Conservation (phyloP, 1,140 invertebrate species). For the Caligus rogercresseyi region DNA sequence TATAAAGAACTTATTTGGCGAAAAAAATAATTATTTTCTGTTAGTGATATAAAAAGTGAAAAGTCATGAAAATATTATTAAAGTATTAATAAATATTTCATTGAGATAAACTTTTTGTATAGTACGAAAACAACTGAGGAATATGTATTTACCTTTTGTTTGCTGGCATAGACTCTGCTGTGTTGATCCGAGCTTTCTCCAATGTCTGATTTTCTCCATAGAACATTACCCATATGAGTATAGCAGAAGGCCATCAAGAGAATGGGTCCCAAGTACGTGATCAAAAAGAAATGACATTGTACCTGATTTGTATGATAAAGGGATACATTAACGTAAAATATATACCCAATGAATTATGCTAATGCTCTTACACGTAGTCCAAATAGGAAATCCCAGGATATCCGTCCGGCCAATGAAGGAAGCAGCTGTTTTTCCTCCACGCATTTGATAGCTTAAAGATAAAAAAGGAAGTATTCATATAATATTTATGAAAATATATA, state of each 20-base stretch:
- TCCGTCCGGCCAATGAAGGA: neutral
- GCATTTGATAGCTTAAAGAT: neutral
- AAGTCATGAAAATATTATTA: no score
- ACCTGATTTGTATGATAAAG: neutral
- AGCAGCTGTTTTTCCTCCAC: neutral
- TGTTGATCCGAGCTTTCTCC: neutral
- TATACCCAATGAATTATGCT: neutral
- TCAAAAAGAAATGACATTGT: neutral
- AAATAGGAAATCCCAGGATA: neutral
- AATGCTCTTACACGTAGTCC: neutral
- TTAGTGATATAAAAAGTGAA: no score
- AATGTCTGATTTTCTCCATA: neutral
- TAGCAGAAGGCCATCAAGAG: neutral
- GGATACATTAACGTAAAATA: neutral
- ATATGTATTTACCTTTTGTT: neutral
- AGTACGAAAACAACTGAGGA: no score
- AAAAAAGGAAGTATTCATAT: no score
- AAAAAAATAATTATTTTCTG: no score
- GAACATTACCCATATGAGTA: neutral
- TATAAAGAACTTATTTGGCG: no score
- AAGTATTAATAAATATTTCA: no score
- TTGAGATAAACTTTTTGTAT: no score
- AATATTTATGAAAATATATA: no score
- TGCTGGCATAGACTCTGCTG: neutral
- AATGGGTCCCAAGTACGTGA: neutral